Evolutionary conservation across 2,888 invertebrate genomes (phyloP).

Genomic region (Pseudococcus viburni): DNA sequence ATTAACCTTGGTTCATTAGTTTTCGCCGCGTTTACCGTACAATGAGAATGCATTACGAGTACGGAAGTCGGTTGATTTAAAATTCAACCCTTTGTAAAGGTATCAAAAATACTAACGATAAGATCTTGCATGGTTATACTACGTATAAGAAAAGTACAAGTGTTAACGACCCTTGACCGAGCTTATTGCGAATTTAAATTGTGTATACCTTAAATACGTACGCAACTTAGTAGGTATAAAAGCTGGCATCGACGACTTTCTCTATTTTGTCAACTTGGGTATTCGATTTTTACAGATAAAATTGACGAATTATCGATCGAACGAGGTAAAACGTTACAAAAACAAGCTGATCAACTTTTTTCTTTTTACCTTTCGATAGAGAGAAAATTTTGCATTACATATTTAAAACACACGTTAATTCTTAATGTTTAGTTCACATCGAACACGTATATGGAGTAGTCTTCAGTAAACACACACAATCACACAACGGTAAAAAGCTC

Average conservation of each 20-base stretch:
- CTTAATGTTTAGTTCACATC: slow-evolving; percentile 46
- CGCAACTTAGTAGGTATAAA: too few species aligned
- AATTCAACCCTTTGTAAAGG: slow-evolving; percentile 37
- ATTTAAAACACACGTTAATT: slow-evolving; percentile 27
- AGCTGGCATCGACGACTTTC: neutral
- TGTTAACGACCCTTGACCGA: slow-evolving; percentile 43
- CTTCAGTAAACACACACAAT: neutral
- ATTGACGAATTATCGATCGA: neutral
- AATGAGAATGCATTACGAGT: slow-evolving; percentile 32
- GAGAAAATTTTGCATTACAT: slow-evolving; percentile 25
- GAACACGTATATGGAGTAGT: neutral
- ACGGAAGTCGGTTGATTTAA: slow-evolving; percentile 13
- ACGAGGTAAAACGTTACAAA: neutral
- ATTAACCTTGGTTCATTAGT: slow-evolving; percentile 7
- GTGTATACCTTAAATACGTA: too few species aligned
- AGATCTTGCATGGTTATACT: slow-evolving; percentile 35
- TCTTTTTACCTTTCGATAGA: neutral
- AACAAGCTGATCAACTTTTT: neutral
- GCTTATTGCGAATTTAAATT: slow-evolving; percentile 29
- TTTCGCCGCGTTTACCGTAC: neutral
- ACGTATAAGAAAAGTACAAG: neutral
- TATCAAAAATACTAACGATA: slow-evolving; percentile 20
- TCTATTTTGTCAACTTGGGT: neutral
- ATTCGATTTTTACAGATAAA: neutral
- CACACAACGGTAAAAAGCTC: slow-evolving; percentile 18